Evolutionary conservation across 1,140 invertebrate genomes (phyloP).

Genomic region (Drosophila murphyi): DNA sequence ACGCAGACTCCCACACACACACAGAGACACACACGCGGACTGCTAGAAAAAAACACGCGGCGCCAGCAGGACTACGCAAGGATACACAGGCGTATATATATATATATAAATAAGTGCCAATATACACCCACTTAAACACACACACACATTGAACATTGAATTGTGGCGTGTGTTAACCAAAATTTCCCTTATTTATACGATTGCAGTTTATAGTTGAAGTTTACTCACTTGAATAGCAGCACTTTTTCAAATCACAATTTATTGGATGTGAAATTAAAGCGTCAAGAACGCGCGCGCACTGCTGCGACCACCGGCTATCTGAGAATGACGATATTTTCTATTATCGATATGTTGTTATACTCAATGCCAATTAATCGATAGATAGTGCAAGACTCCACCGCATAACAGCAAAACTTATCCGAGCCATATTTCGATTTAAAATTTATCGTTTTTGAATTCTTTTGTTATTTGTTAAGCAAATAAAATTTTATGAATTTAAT

Average conservation of each 20-base stretch:
- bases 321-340: constrained; percentile 25
- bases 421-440: too few relatives aligned
- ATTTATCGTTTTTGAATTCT: background rate
- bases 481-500: background rate
- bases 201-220: background rate
- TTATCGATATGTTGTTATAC: constrained; percentile 11
- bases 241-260: constrained; percentile 74
- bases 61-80: constrained; percentile 74
- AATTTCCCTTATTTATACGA: background rate
- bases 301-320: constrained; percentile 61
- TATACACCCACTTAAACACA: constrained; percentile 21
- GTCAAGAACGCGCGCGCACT: constrained; percentile 68
- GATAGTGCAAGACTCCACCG: background rate
- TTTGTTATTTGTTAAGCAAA: background rate
- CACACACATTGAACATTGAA: constrained; percentile 14
- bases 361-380: background rate
- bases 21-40: constrained; percentile 29
- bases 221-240: constrained; percentile 77
- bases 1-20: constrained; percentile 15
- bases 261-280: constrained; percentile 68
- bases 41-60: constrained; percentile 65
- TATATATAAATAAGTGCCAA: constrained; percentile 14
- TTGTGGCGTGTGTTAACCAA: background rate
- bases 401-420: background rate
- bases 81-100: constrained; percentile 60